Evolutionary conservation across 2,888 invertebrate genomes (phyloP), one percentile per base, ranked within the genome.

Genomic region (Drosophila demipolita): DNA sequence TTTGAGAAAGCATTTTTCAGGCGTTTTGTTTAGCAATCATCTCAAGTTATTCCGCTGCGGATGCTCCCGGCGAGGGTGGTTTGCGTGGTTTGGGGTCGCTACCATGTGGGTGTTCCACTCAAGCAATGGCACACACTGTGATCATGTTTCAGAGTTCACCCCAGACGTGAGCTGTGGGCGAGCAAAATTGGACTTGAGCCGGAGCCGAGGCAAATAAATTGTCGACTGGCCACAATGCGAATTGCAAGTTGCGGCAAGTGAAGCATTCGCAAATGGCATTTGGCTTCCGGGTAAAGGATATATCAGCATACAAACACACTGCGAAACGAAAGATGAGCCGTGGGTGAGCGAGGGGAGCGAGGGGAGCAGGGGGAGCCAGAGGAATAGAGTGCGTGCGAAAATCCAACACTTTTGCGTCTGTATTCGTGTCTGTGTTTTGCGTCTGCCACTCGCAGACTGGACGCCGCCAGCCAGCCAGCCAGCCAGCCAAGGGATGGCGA

Each of bases 251-350:
- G 49, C 17, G 55, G 40, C 50, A 40, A 32, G 32, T 33, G 48
- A 60, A 64, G 85, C 76, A 87, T 74, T 83, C 69, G 87, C 68
- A 77, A 87, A 87, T 85, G 87, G 82, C 80, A 64, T 75, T 89
- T 75, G 83, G 86, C 85, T 89, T 86, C 83, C 88, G 89, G 88
- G 70, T 80, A 73, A 86, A 89, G 86, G 90, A 87, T 89, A 87
- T 76, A 72, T 75, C 65, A 72, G 73, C 38, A 29, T n/a, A 29
- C 17, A 40, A 2, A 15, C n/a, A 32, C 61, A 36, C 17, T 32
- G 54, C 40, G 62, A 59, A 82, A 70, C 67, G 60, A 62, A 68
- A 71, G 74, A 58, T 58, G 65, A 62, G 35, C 57, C 50, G 26
- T n/a, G 52, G 26, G 52, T n/a, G n/a, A 59, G 17, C 7, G 26